Evolutionary conservation across 2,113 vertebrate genomes (phyloP).

Genomic region (Carlito syrichta): DNA sequence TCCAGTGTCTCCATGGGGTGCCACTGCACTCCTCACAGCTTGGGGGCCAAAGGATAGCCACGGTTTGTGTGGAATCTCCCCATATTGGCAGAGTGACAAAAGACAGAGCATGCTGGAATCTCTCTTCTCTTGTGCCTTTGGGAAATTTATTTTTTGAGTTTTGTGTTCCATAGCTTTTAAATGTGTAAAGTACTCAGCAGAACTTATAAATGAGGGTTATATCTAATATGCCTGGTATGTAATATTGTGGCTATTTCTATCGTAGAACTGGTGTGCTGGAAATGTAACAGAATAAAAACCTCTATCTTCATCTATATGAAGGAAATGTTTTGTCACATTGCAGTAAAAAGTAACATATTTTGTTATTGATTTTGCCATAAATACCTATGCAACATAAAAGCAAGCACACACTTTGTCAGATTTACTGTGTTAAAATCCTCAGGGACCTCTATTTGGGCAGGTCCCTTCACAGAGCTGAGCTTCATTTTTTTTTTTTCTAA

Average conservation of each 20-base stretch:
- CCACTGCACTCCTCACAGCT: accelerated
- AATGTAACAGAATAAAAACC: conserved; percentile 25
- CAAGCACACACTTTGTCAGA: not conserved
- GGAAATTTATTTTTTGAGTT: not conserved
- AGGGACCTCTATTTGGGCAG: not conserved
- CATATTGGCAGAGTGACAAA: not conserved
- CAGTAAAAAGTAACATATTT: not conserved
- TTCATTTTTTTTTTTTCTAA: not conserved
- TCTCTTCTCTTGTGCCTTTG: not conserved
- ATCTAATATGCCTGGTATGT: not conserved
- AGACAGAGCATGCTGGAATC: not conserved
- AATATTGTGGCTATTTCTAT: not conserved
- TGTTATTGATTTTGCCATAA: not conserved
- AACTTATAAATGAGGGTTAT: not conserved
- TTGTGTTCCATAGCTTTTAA: not conserved
- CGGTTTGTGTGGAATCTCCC: not conserved
- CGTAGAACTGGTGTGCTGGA: not conserved
- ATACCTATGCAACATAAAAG: not conserved
- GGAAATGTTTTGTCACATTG: not conserved
- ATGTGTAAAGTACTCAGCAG: not conserved
- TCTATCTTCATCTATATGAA: not conserved
- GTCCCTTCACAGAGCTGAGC: not conserved
- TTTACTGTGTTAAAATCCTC: not conserved
- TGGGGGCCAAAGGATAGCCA: not conserved
- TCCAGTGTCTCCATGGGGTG: not conserved